phyloP scores from a whole-genome alignment of 2,888 invertebrate genomes.

The Anthrax anthrax region DNA sequence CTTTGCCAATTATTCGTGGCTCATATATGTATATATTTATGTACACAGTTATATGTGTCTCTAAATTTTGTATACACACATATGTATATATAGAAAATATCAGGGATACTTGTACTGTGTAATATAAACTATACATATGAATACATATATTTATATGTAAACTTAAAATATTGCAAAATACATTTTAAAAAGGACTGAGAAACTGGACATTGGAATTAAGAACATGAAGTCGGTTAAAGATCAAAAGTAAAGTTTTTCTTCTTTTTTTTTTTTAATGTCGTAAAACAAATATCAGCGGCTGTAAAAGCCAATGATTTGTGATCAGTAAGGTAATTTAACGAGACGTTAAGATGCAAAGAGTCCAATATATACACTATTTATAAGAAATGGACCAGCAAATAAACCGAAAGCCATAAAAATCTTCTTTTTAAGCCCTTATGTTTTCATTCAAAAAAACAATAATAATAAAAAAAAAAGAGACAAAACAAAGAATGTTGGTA shows the following conservation, averaged over 20 bases:
- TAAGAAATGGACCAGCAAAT: conserved; percentile 10
- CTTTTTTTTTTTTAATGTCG: conserved; percentile 10
- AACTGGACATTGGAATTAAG: not conserved
- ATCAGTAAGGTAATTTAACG: conserved; percentile 16
- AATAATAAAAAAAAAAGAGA: too few relatives aligned
- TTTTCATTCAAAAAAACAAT: not conserved
- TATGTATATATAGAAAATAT: too few relatives aligned
- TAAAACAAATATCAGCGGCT: conserved; percentile 18
- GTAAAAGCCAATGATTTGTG: conserved; percentile 18
- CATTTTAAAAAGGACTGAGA: not conserved
- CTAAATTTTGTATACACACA: too few relatives aligned
- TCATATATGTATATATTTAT: not conserved
- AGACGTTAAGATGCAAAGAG: conserved; percentile 9
- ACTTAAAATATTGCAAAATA: not conserved
- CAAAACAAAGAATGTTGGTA: too few relatives aligned
- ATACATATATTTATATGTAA: not conserved
- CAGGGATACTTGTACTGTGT: too few relatives aligned
- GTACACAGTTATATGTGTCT: not conserved
- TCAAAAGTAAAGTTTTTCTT: conserved; percentile 3
- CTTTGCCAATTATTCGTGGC: not conserved
- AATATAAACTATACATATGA: not conserved
- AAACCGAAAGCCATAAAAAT: conserved; percentile 10
- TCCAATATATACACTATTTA: conserved; percentile 3
- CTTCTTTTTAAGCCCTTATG: conserved; percentile 5
- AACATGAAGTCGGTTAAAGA: conserved; percentile 2